Percentiles rank a stretch among this genome's conserved stretches.
These are phyloP conservation scores for Trichonephila clavipes DNA, from an alignment of 1,140 invertebrate species.

Conservation along the genomic window DNA sequence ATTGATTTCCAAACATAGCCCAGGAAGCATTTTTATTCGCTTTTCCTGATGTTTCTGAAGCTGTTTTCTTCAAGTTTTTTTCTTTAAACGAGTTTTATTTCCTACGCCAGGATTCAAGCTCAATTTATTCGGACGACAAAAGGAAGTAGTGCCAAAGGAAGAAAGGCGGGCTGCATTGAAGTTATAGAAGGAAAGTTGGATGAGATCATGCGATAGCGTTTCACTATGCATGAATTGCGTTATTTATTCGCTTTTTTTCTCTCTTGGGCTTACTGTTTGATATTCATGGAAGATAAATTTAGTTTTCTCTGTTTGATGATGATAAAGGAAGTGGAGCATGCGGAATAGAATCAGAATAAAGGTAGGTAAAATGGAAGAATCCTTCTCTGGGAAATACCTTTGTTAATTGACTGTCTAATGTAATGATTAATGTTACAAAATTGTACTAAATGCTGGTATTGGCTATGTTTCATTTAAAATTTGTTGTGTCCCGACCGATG, in stretches of 20 bases:
- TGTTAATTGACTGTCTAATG: too few relatives aligned
- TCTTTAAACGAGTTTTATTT: background rate
- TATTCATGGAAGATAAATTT: conserved; percentile 18
- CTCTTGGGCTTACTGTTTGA: background rate
- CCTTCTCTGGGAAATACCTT: too few relatives aligned
- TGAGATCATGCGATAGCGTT: conserved; percentile 13
- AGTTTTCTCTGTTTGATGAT: background rate
- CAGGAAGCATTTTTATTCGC: background rate
- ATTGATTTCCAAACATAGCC: background rate
- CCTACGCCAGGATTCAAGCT: background rate
- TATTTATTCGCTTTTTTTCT: background rate
- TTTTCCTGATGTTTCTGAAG: background rate
- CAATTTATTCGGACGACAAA: conserved; percentile 24
- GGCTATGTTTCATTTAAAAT: too few relatives aligned
- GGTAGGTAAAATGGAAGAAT: too few relatives aligned
- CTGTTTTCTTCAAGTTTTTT: background rate
- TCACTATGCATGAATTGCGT: background rate
- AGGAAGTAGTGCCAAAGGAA: background rate
- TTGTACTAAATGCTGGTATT: background rate
- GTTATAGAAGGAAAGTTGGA: background rate
- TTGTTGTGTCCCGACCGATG: too few relatives aligned
- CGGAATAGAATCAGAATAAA: too few relatives aligned
- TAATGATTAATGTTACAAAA: too few relatives aligned
- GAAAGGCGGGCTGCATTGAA: background rate
- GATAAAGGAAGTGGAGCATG: too few relatives aligned